Evolutionary conservation across 1,140 invertebrate genomes (phyloP), one percentile per base, ranked within the genome.

Genomic region (Cyclargus thomasi): DNA sequence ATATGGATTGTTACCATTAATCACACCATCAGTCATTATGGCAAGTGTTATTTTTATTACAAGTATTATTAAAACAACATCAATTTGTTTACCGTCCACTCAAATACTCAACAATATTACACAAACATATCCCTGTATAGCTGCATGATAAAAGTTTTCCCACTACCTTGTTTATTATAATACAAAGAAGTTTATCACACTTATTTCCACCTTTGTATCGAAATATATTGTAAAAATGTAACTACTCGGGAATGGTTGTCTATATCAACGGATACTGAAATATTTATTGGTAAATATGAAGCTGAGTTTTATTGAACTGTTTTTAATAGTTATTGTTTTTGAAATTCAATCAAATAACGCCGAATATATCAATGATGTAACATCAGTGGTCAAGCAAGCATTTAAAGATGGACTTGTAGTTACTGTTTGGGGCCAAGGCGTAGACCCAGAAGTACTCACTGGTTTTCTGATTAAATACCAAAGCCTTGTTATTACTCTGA

Each of bases 401-500:
- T 78, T 67, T 63, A 11, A 39, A 17, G 23, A 23, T 6, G 11
- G 70, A 53, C 29, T 18, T 1, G 29, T 59, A 35, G 72, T 68
- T 21, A 17, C 66, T 8, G 53, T 74, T 11, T 63, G 69, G 6
- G 71, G 70, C 65, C 57, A 53, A 14, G 29, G 6, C 17, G 35
- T 11, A 67, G 57, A 71, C 17, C 11, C 23, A 20, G 22, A 55
- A 17, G 4, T 63, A 1, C 22, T 72, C n/a, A 66, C 65, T 5
- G 53, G 2, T 18, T 72, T 21, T 66, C 63, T 23, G 11, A 66
- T 8, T 70, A 64, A 36, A 20, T 81, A 67, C 62, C 36, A 72
- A 6, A 74, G 76, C 10, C 67, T 67, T 59, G 69, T 75, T 2
- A 53, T 75, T 6, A 73, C 72, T 20, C 64, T 73, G 8, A 39